Base-by-base conservation (phyloP, 2,888 invertebrate genomes). In the Plusia festucae region DNA sequence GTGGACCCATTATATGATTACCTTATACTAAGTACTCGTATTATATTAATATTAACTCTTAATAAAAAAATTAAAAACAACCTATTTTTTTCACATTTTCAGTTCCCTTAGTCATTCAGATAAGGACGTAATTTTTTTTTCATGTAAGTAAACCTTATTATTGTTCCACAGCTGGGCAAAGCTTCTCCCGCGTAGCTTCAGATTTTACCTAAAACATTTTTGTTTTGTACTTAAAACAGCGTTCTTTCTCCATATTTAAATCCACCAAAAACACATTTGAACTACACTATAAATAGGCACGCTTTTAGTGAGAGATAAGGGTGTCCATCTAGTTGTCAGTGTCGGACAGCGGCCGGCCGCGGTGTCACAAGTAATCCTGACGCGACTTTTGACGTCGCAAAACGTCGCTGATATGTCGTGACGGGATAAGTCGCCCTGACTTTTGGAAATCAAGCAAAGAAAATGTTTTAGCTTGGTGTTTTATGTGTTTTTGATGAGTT, bases 301-400 rank as follows among this genome's bases (percentile, higher is more conserved):
- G 73, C 82, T 76, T 80, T 81, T 79, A 82, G 75, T 70, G 66
- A 76, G 75, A 78, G 84, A 82, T 82, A 78, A 82, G 78, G 81
- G 80, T 82, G 85, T 84, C 85, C 84, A 84, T 84, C 76, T 66
- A 59, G 66, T 60, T 78, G 83, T 83, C 82, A 79, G 75, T 73
- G 62, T 58, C 59, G 78, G 85, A 84, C 82, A 82, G 76, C 75
- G 82, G 79, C 75, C 76, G 68, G 78, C 77, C 81, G 70, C 69
- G 78, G 71, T 70, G 80, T 76, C 81, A 76, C 75, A 55, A 70
- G 72, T 84, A 85, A 85, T 85, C 85, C 85, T 73, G 81, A 77
- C 78, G 76, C 64, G 82, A 85, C 84, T 81, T 83, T 74, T 83
- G 84, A 79, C 78, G 85, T 73, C 80, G 77, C 70, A 78, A 81